Evolutionary conservation across 1,140 invertebrate species (phyloP), one percentile per base, ranked within the genome.

Genomic region (Papilio polytes): DNA sequence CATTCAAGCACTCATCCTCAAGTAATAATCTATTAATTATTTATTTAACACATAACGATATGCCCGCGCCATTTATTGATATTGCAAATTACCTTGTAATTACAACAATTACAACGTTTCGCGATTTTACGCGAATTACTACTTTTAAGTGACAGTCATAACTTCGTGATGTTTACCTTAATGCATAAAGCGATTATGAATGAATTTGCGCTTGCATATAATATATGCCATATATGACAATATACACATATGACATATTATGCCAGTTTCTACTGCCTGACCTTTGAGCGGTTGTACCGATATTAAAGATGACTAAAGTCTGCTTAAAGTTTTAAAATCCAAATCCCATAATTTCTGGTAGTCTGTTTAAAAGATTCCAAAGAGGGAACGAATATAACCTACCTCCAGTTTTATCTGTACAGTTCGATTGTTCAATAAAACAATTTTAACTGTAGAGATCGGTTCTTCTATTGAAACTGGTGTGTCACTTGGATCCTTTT

Each of bases 1-100:
- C 51, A 88, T 95, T 81, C 94, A 95, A 84, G 94, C 92, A 2
- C 89, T 95, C 70, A 72, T 94, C 73, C 90, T 94, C 74, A 95
- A 95, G 93, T 94, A 80, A 91, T 77, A 41, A 86, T 81, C 81
- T 80, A 80, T 78, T 80, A 63, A 12, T 66, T 74, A 51, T 53
- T 70, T 78, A 79, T 48, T 46, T 15, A 36, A 22, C 51, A 46
- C 20, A 12, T 73, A 44, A 44, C 31, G 7, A 18, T 73, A 66
- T 26, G 13, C 22, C 22, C 0, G 12, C 13, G 63, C 22, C 15
- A 66, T 31, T 31, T 31, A 26, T 66, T 66, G 8, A 63, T 26
- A 26, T 66, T 12, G 63, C 26, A 66, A 12, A 26, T 63, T 10
- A 56, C 53, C 53, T 56, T 56, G 53, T 56, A 56, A 7, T n/a